phyloP scores from a whole-genome alignment of 2,113 vertebrate genomes.

The Bungarus multicinctus region DNA sequence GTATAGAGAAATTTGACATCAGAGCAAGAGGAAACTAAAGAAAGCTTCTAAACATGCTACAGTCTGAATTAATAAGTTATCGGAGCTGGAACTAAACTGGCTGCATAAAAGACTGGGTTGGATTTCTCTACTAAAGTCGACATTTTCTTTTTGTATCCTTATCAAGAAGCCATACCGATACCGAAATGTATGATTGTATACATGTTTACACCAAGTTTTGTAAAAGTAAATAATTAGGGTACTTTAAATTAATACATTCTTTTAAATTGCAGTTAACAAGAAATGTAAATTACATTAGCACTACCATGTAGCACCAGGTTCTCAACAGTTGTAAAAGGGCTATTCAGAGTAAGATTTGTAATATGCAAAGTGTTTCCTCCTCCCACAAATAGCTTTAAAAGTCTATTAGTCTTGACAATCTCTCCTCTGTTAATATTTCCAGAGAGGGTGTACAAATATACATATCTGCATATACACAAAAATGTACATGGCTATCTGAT shows the following conservation, averaged over 20 bases:
- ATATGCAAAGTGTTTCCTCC: background rate
- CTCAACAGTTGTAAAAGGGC: background rate
- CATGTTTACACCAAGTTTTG: conserved; percentile 13
- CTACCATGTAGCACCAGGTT: background rate
- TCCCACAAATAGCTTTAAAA: background rate
- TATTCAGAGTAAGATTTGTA: background rate
- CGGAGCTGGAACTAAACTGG: conserved; percentile 68
- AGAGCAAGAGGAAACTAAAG: conserved; percentile 67
- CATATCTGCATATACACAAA: background rate
- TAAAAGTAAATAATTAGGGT: background rate
- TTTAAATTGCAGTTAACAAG: background rate
- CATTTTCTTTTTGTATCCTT: conserved; percentile 38
- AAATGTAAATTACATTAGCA: background rate
- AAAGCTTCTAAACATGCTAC: conserved; percentile 68
- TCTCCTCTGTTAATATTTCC: background rate
- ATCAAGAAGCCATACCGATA: conserved; percentile 28
- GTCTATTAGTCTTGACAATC: background rate
- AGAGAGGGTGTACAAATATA: background rate
- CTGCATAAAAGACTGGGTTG: conserved; percentile 63
- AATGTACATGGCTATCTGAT: background rate
- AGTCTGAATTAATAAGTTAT: conserved; percentile 63
- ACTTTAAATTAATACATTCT: conserved; percentile 3
- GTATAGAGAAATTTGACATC: conserved; percentile 76
- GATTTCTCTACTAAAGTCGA: conserved; percentile 37
- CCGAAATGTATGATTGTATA: conserved; percentile 6